Conservation (phyloP, 2,797 vertebrate genomes). For the Phylloscopus collybita region DNA sequence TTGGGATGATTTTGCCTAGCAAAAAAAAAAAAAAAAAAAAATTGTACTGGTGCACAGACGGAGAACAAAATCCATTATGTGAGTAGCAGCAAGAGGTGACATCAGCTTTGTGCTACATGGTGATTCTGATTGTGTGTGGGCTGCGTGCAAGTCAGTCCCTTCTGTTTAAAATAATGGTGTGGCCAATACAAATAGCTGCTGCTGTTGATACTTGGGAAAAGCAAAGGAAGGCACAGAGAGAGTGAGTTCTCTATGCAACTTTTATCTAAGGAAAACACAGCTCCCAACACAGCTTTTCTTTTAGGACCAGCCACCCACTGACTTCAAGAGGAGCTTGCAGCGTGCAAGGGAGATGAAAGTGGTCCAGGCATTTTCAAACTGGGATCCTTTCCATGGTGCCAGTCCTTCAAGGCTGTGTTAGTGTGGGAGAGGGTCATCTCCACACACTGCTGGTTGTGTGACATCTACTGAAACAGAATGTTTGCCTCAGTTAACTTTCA, state of each 20-base stretch:
- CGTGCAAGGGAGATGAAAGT: neutral
- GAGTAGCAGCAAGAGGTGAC: neutral
- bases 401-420: conserved; percentile 37
- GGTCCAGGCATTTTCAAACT: neutral
- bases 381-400: conserved; percentile 33
- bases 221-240: neutral
- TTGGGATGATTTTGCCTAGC: neutral
- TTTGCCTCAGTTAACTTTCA: conserved; percentile 36
- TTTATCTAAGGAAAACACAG: conserved; percentile 23
- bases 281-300: neutral
- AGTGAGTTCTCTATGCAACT: neutral
- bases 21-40: neutral
- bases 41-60: neutral
- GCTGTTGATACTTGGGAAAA: neutral
- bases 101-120: conserved; percentile 25
- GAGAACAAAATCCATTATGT: neutral
- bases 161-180: conserved; percentile 20
- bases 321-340: conserved; percentile 6
- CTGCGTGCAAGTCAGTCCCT: neutral
- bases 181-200: conserved; percentile 35
- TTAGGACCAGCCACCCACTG: conserved; percentile 19
- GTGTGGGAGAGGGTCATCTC: conserved; percentile 50
- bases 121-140: conserved; percentile 35
- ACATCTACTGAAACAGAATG: conserved; percentile 43
- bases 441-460: neutral